Base-by-base conservation (phyloP, 2,888 invertebrate genomes). In the Caenorhabditis uteleia region DNA sequence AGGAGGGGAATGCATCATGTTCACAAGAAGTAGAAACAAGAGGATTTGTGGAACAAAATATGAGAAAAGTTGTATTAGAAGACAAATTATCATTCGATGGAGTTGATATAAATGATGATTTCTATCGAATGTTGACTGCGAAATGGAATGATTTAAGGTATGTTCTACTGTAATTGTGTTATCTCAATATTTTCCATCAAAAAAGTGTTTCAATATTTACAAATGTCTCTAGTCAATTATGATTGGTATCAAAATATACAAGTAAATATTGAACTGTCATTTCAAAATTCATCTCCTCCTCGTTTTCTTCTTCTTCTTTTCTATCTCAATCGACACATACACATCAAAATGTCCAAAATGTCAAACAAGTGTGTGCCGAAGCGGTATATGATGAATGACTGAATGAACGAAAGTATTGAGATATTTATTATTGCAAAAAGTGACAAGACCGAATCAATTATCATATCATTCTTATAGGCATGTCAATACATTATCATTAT, bases 31-130 rank as follows among this genome's bases (percentile, higher is more conserved):
- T 51, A 0, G 33, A 36, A 4, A 34, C 7, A n/a, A 34, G 34
- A 3, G 36, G 6, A 25, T 59, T 59, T 16, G 45, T 60, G 10
- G 39, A 55, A 26, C 55, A 61, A 38, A 61, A 36, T 16, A 21
- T 61, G 46, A 33, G 31, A 16, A 55, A 49, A 26, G 50, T 47
- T 23, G 46, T 50, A 5, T 20, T 64, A 16, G 26, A 53, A 5
- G 64, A 64, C 16, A 53, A 45, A 16, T 31, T 72, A 3, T 67
- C 64, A 18, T 68, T 70, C 16, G 68, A 68, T 25, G 68, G 68
- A 12, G 33, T 70, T 12, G 51, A 51, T 2, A 45, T 62, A 5
- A 65, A 70, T 23, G 46, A 29, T 16, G 44, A 39, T 10, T 70
- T 70, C 27, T 57, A 58, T 34, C 53, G 59, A 14, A 62, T 65